A percentile compares a stretch with the other conserved stretches of the same genome.
Conservation (phyloP, 2,888 invertebrate genomes). For the Dromius quadrimaculatus region DNA sequence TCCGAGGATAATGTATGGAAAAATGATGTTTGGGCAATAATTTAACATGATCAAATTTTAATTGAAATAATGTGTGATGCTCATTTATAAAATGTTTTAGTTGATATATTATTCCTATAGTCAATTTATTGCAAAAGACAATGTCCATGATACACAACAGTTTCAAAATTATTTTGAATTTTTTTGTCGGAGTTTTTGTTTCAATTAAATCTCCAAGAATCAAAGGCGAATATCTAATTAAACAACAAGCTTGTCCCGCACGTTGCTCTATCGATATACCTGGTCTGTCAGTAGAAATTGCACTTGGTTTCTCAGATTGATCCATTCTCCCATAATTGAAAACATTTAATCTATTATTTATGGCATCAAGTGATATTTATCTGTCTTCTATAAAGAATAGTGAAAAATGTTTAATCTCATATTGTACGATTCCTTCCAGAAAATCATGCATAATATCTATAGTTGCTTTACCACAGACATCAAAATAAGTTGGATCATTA, state of each 20-base stretch:
- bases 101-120: not conserved
- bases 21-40: not conserved
- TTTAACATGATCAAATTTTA: not conserved
- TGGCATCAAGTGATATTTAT: slow-evolving; percentile 42
- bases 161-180: not conserved
- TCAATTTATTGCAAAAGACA: not conserved
- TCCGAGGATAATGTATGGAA: not conserved
- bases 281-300: slow-evolving; percentile 30
- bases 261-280: slow-evolving; percentile 48
- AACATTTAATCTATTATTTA: slow-evolving; percentile 51
- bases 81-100: not conserved
- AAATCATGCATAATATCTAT: slow-evolving; percentile 57
- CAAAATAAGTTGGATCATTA: slow-evolving; percentile 54
- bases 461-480: slow-evolving; percentile 47
- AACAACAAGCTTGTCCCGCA: slow-evolving; percentile 53
- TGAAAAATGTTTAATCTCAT: slow-evolving; percentile 53
- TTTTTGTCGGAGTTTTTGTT: not conserved
- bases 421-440: slow-evolving; percentile 55
- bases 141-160: not conserved
- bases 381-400: slow-evolving; percentile 43
- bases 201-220: not conserved
- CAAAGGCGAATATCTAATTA: slow-evolving; percentile 44
- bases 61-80: not conserved
- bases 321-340: slow-evolving; percentile 54
- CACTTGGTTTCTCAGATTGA: slow-evolving; percentile 22